Evolutionary conservation across 2,888 invertebrate genomes (phyloP).

Genomic region (Blastobasis lacticolella): DNA sequence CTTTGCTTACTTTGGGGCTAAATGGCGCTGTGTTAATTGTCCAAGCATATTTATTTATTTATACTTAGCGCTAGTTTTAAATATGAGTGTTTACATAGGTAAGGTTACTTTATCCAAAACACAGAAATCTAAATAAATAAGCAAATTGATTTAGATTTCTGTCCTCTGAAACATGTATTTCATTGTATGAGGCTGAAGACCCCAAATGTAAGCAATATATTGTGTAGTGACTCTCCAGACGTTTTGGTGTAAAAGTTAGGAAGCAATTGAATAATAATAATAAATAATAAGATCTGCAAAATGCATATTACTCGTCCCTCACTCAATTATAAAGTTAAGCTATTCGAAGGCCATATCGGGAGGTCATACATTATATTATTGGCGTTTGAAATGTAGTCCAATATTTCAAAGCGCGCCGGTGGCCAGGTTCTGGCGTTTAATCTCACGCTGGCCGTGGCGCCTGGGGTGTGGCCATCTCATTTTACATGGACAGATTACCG

Average conservation of each 20-base stretch:
- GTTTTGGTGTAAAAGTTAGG: background rate
- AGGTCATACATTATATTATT: conserved; percentile 37
- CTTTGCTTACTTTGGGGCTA: too few relatives aligned
- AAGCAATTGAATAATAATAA: background rate
- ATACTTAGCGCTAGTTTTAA: too few relatives aligned
- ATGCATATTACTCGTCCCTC: background rate
- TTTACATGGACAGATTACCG: conserved; percentile 13
- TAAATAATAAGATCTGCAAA: background rate
- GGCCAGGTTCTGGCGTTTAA: conserved; percentile 41
- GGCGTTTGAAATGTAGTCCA: conserved; percentile 39
- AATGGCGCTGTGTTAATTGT: too few relatives aligned
- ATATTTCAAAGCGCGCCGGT: conserved; percentile 46
- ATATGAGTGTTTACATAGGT: too few relatives aligned
- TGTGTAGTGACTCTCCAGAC: too few relatives aligned
- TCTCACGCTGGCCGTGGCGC: conserved; percentile 27
- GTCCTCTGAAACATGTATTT: too few relatives aligned
- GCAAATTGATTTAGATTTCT: too few relatives aligned
- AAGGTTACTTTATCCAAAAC: too few relatives aligned
- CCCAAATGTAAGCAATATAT: too few relatives aligned
- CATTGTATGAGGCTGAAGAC: too few relatives aligned
- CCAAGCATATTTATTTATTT: too few relatives aligned
- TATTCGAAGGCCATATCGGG: conserved; percentile 20
- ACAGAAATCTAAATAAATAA: too few relatives aligned
- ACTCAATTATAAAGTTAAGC: background rate
- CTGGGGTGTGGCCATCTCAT: conserved; percentile 31